phyloP scores from a whole-genome alignment of 1,140 invertebrate species.

The Cydia fagiglandana region DNA sequence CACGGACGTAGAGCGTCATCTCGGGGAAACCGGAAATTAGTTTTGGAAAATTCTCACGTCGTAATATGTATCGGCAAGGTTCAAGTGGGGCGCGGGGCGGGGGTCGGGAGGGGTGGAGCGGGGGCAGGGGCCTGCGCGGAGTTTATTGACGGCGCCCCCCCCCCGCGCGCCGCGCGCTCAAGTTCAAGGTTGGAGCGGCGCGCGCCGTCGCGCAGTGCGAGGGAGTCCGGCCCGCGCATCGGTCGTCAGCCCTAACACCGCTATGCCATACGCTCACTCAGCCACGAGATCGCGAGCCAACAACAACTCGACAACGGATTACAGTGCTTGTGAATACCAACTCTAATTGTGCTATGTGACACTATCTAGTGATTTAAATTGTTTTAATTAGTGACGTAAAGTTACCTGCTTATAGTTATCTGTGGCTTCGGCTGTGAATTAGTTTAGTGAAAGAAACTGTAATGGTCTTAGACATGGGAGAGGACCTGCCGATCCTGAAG shows the following conservation, averaged over 20 bases:
- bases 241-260: constrained; percentile 79
- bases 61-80: constrained; percentile 43
- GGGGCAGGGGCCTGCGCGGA: constrained; percentile 73
- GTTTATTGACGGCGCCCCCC: constrained; percentile 74
- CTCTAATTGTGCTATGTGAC: constrained; percentile 69
- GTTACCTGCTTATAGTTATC: constrained; percentile 71
- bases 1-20: constrained; percentile 11
- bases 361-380: constrained; percentile 40
- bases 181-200: constrained; percentile 86
- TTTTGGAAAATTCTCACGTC: constrained; percentile 44
- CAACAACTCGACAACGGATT: constrained; percentile 58
- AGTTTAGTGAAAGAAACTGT: constrained; percentile 65
- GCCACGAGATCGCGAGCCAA: constrained; percentile 61
- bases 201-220: constrained; percentile 81
- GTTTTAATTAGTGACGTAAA: constrained; percentile 41
- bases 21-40: constrained; percentile 32
- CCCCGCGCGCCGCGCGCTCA: constrained; percentile 74
- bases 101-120: constrained; percentile 44
- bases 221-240: constrained; percentile 78
- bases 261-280: constrained; percentile 69
- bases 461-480: constrained; percentile 85
- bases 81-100: constrained; percentile 36
- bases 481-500: constrained; percentile 92
- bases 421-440: constrained; percentile 75
- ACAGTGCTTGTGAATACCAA: constrained; percentile 63